These are phyloP conservation scores for Chouioia cunea DNA, from an alignment of 2,888 invertebrate genomes.

Conservation along the genomic window DNA sequence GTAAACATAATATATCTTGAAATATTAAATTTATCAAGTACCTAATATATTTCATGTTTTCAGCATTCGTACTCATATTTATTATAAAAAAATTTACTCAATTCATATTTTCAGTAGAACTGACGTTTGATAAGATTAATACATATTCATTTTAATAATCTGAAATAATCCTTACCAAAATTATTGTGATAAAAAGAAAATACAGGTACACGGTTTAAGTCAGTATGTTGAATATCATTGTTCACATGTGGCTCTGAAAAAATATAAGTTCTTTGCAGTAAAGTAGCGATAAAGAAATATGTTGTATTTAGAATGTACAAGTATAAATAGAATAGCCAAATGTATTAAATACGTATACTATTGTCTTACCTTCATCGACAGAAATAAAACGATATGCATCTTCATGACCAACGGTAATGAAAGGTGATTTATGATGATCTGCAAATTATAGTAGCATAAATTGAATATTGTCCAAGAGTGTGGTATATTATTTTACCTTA, in stretches of 20 bases:
- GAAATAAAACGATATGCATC: constrained; percentile 12
- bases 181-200: constrained; percentile 47
- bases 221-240: constrained; percentile 46
- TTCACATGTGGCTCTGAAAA: constrained; percentile 51
- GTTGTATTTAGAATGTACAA: too few species aligned
- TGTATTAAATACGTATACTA: not conserved
- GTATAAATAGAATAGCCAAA: not conserved
- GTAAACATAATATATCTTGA: not conserved
- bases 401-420: not conserved
- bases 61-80: constrained; percentile 51
- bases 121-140: too few species aligned
- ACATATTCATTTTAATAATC: too few species aligned
- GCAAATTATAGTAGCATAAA: not conserved
- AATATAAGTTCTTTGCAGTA: not conserved
- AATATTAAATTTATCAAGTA: not conserved
- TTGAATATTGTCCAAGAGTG: too few species aligned
- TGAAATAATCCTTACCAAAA: constrained; percentile 35
- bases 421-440: constrained; percentile 9
- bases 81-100: too few species aligned
- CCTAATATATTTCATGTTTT: not conserved
- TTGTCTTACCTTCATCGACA: constrained; percentile 6
- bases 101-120: too few species aligned
- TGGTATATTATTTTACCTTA: too few species aligned
- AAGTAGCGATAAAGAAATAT: too few species aligned
- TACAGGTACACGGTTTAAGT: constrained; percentile 44